Evolutionary conservation across 2,797 vertebrate genomes (phyloP), one percentile per base, ranked within the genome.

Genomic region (Leptodactylus fallax): DNA sequence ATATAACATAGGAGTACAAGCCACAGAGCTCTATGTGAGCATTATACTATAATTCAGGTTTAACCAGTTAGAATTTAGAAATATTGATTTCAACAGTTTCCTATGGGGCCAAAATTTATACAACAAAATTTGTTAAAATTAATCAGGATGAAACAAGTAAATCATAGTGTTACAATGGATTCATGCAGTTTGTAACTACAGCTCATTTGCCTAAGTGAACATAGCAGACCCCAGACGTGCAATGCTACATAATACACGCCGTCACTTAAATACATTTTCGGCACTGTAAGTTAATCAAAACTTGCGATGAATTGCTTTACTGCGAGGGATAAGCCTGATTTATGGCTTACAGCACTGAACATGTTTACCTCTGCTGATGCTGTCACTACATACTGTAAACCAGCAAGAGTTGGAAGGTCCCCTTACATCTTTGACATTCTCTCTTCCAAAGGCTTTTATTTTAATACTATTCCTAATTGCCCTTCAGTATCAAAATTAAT

Each of bases 401-500:
- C 80, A 86, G 79, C 27, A 7, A 79, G 63, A 79, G 88, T 72
- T 74, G 80, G 61, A 89, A 83, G 85, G 72, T 82, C 79, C 76
- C 25, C 67, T 85, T 77, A 81, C 83, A 88, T 93, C 93, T 93
- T 91, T 93, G 93, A 94, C 91, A 92, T 93, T 93, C 91, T 89
- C 47, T 90, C 90, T 91, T 94, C 86, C 85, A 89, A 91, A 92
- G 93, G 92, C 94, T 94, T 94, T 95, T 93, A 93, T 94, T 95
- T 94, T 94, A 94, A 93, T 93, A 92, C 90, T 86, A 74, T 91
- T 94, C 92, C 94, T 96, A 95, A 96, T 96, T 95, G 94, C 94
- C 94, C 94, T 96, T 95, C 94, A 93, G 93, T 93, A 94, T 95
- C 93, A 95, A 93, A 96, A 95, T 96, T 96, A 96, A 95, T 95